Conservation (phyloP, 2,888 invertebrate species). For the Epiblema foenella region DNA sequence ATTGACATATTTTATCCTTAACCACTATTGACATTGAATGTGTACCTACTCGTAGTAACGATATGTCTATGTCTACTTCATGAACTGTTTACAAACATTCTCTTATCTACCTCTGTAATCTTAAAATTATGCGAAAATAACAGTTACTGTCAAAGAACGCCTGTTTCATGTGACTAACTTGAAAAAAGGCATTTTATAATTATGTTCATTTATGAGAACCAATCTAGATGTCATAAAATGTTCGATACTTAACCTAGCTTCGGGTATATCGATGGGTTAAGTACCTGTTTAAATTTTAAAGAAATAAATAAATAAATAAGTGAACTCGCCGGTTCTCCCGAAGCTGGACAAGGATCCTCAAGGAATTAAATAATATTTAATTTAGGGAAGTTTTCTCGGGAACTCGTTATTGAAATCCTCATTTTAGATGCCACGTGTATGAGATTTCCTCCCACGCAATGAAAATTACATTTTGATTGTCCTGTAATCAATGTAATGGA, state of each 20-base stretch:
- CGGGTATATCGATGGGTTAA: no score
- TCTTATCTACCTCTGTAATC: slow-evolving; percentile 36
- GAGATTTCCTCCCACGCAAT: slow-evolving; percentile 17
- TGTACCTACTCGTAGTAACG: slow-evolving; percentile 33
- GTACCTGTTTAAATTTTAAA: no score
- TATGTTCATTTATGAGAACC: no score
- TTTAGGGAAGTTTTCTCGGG: background rate
- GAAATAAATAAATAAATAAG: no score
- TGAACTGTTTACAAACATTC: slow-evolving; percentile 52
- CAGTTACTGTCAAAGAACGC: background rate
- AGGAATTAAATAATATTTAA: no score
- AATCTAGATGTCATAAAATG: no score
- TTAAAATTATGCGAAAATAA: slow-evolving; percentile 34
- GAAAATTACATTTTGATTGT: slow-evolving; percentile 41
- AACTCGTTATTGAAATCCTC: background rate
- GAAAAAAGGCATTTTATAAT: no score
- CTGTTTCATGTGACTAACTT: background rate
- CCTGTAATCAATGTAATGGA: slow-evolving; percentile 35
- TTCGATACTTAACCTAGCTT: no score
- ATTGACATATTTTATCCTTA: slow-evolving; percentile 28
- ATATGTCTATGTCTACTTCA: slow-evolving; percentile 45
- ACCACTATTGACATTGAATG: slow-evolving; percentile 37
- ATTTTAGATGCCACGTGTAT: slow-evolving; percentile 13
- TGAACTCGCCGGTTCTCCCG: no score
- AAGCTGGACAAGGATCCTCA: no score